Base-by-base conservation (phyloP, 2,797 vertebrate genomes). In the Sphaeramia orbicularis region DNA sequence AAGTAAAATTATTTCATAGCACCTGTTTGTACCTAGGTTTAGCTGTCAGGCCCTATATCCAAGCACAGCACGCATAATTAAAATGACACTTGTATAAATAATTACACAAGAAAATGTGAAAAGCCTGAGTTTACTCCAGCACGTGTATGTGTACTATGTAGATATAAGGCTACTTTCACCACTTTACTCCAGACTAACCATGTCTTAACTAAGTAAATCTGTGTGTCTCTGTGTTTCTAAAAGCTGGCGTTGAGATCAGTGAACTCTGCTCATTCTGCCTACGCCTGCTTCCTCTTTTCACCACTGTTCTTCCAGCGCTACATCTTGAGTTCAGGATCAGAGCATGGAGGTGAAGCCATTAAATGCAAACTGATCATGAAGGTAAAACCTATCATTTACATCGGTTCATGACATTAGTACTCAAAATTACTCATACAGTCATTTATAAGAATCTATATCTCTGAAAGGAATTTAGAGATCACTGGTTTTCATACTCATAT, bases 241-340 rank as follows among this genome's bases (percentile, higher is more conserved):
- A 77, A 99, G 98, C 91, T 99, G 92, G 94, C 96, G 2, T 69
- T 99, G 51, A 95, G 96, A 71, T 91, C 96, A 13, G 94, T 98
- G 78, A 98, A 96, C 78, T 92, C 94, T 12, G 91, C 94, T 53
- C 94, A 95, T 35, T 98, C 97, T 37, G 96, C 96, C 0, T 99
- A 98, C 10, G 95, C 92, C 2, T 96, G 86, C 44, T 89, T 98
- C 81, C 88, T 96, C 78, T 99, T 99, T 92, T 94, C 96, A 0
- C 88, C 96, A 4, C 61, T 94, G 60, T 99, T 98, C 92, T 99
- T 99, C 83, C 94, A 96, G 59, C 84, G 87, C 45, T 99, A 98
- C 91, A 92, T 80, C 38, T 89, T 91, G 72, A 85, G 70, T 52
- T 35, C 82, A 8, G 62, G 18, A 4, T 14, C 84, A 54, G 84